Conservation (phyloP, 2,888 invertebrate species). For the Elysia crispata region DNA sequence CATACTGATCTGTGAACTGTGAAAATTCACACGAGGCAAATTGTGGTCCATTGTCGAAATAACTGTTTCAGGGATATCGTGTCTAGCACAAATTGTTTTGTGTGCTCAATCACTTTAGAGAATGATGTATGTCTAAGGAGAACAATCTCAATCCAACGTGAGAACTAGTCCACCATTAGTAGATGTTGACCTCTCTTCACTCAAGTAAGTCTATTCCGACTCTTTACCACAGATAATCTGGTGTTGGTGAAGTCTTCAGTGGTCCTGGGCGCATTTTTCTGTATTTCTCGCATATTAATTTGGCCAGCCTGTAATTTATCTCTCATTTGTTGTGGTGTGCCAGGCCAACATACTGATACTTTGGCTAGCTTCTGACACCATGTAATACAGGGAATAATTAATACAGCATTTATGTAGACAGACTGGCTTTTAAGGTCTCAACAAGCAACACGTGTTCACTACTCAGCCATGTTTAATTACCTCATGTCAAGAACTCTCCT, state of each 20-base stretch:
- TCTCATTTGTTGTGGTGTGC: constrained; percentile 47
- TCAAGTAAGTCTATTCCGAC: constrained; percentile 58
- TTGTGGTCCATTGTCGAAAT: constrained; percentile 46
- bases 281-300: constrained; percentile 50
- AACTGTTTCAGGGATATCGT: constrained; percentile 51
- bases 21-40: constrained; percentile 44
- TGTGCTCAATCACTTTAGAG: constrained; percentile 45
- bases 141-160: constrained; percentile 53
- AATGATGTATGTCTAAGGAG: constrained; percentile 42
- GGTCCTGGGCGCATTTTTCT: constrained; percentile 52
- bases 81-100: constrained; percentile 53
- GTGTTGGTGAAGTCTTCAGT: constrained; percentile 52
- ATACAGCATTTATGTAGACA: no score
- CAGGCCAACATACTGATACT: constrained; percentile 55
- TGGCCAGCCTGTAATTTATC: constrained; percentile 51
- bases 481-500: no score
- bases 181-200: constrained; percentile 52
- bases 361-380: constrained; percentile 57
- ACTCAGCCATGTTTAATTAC: no score
- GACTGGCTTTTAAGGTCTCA: no score
- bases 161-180: no score
- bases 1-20: constrained; percentile 49
- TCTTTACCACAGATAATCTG: constrained; percentile 57
- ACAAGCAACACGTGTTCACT: no score
- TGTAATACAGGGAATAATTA: no score